Evolutionary conservation across 1,140 invertebrate genomes (phyloP).

Genomic region (Chrysoperla carnea): DNA sequence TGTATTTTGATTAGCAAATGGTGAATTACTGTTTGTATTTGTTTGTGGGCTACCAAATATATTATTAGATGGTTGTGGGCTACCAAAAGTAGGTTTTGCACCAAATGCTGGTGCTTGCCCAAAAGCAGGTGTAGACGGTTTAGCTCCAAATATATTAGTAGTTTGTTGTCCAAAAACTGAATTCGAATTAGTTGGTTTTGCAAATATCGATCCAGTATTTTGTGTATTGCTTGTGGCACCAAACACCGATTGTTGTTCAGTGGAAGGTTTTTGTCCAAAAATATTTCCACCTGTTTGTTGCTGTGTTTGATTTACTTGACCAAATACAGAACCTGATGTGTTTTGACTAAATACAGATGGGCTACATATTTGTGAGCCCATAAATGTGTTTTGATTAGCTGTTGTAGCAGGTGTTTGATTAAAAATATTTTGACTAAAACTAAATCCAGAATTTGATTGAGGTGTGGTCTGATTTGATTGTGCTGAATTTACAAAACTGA

Average conservation of each 20-base stretch:
- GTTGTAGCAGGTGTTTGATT: not conserved
- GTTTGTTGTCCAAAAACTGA: conserved; percentile 7
- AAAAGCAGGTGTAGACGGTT: conserved; percentile 5
- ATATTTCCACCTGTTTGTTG: not conserved
- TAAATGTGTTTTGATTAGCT: not conserved
- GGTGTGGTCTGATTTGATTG: conserved; percentile 6
- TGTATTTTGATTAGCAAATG: not conserved
- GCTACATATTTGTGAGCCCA: not conserved
- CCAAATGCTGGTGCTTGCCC: conserved; percentile 10
- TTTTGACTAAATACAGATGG: conserved; percentile 5
- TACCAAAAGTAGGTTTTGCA: conserved; percentile 10
- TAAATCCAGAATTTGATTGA: not conserved
- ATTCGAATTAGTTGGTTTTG: conserved; percentile 2
- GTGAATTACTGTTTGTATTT: not conserved
- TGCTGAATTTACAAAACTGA: not conserved
- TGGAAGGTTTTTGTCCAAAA: not conserved
- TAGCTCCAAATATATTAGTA: not conserved
- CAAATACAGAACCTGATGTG: conserved; percentile 8
- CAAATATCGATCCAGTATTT: conserved; percentile 9
- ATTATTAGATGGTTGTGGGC: not conserved
- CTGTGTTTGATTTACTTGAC: conserved; percentile 1
- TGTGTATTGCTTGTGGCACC: too few relatives aligned
- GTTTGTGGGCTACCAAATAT: not conserved
- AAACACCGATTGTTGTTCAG: not conserved
- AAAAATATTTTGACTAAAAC: conserved; percentile 4